A percentile compares a stretch with the other conserved stretches of the same genome.
These are phyloP conservation scores for Siniperca chuatsi DNA, from an alignment of 2,113 vertebrate species.

Conservation along the genomic window DNA sequence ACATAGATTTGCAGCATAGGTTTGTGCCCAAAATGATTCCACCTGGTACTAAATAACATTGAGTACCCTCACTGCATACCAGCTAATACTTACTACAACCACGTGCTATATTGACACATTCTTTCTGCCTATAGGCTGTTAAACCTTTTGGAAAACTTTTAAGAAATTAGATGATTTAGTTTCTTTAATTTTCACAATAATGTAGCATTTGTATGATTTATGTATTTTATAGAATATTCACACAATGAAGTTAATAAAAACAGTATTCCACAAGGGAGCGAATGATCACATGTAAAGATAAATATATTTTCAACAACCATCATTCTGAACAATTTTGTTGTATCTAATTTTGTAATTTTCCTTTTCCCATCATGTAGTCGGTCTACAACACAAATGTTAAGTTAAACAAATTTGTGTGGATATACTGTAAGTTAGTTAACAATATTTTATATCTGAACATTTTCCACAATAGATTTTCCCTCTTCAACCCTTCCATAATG, in stretches of 20 bases:
- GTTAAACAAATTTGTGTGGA: not conserved
- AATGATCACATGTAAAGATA: not conserved
- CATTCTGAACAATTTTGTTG: not conserved
- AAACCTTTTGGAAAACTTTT: not conserved
- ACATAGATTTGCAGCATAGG: not conserved
- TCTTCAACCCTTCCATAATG: not conserved
- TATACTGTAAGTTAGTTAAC: not conserved
- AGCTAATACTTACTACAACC: not conserved
- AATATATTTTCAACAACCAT: not conserved
- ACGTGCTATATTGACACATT: not conserved
- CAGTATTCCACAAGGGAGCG: no score
- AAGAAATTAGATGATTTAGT: not conserved
- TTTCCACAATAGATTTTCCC: not conserved
- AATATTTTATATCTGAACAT: not conserved
- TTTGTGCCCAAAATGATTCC: not conserved
- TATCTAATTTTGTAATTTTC: not conserved
- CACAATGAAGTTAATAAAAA: not conserved
- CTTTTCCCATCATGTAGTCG: not conserved
- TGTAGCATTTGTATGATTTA: no score
- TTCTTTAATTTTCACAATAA: not conserved
- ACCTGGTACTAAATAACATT: not conserved
- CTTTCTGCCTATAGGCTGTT: not conserved
- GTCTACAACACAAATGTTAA: not conserved
- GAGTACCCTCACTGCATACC: not conserved
- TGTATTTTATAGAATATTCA: not conserved